Percentiles rank a stretch among this genome's conserved stretches.
Conservation (phyloP, 2,888 invertebrate genomes). For the Scaptodrosophila latifasciaeformis region DNA sequence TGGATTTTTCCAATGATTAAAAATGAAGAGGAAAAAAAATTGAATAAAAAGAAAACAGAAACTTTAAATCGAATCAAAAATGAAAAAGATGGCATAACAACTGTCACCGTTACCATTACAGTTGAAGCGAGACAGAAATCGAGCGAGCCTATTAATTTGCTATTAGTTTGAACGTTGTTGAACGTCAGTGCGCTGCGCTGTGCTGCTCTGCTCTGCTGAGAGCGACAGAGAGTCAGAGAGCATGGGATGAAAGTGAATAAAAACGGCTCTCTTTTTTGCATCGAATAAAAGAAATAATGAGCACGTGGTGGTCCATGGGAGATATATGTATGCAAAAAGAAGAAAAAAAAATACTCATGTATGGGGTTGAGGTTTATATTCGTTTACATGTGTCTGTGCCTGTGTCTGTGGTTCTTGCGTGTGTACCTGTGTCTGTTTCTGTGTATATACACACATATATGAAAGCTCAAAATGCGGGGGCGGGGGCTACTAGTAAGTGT, state of each 20-base stretch:
- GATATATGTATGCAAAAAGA: slow-evolving; percentile 41
- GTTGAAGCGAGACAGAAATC: background rate
- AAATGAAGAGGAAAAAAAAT: too few species aligned
- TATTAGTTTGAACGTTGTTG: too few species aligned
- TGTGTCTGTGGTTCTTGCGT: slow-evolving; percentile 9
- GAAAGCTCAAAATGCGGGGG: background rate
- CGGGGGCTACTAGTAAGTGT: too few species aligned
- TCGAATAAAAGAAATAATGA: slow-evolving; percentile 36
- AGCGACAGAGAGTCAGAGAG: slow-evolving; percentile 14
- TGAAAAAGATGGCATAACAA: too few species aligned
- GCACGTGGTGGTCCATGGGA: slow-evolving; percentile 61
- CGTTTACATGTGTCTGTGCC: slow-evolving; percentile 12
- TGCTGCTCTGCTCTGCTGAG: too few species aligned
- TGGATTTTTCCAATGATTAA: too few species aligned
- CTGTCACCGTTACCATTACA: too few species aligned
- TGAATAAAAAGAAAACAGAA: slow-evolving; percentile 13
- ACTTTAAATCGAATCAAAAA: background rate
- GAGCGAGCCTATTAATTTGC: slow-evolving; percentile 1
- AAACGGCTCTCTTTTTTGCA: slow-evolving; percentile 26
- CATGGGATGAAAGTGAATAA: slow-evolving; percentile 39
- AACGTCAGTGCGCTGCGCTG: background rate
- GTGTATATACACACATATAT: background rate
- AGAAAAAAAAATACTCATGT: background rate
- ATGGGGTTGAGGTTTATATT: slow-evolving; percentile 5
- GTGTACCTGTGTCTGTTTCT: background rate